A percentile compares a stretch with the other conserved stretches of the same genome.
Conservation (phyloP, 2,888 invertebrate species). For the Agapostemon virescens region DNA sequence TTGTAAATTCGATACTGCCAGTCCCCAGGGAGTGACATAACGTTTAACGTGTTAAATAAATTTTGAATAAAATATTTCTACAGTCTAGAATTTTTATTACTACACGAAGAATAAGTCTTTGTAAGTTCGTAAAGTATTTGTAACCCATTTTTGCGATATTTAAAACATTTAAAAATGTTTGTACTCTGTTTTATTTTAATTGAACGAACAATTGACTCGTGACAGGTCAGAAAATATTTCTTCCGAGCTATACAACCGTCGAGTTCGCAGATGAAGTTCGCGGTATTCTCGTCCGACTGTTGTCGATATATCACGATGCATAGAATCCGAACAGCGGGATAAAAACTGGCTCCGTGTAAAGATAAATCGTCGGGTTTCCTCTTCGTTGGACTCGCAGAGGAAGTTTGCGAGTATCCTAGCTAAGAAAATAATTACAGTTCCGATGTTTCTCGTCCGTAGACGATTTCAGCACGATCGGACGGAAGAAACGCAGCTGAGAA, state of each 20-base stretch:
- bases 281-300: neutral
- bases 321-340: neutral
- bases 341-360: conserved; percentile 41
- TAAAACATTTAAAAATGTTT: neutral
- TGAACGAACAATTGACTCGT: neutral
- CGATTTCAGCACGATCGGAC: conserved; percentile 53
- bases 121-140: neutral
- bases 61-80: too few species aligned
- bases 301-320: conserved; percentile 16
- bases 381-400: conserved; percentile 47
- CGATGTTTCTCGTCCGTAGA: conserved; percentile 63
- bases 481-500: conserved; percentile 15
- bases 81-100: too few species aligned
- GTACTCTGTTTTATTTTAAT: neutral
- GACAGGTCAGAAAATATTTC: neutral
- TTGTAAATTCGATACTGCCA: too few species aligned
- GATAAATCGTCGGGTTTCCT: conserved; percentile 59
- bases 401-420: conserved; percentile 58
- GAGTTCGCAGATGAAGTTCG: neutral
- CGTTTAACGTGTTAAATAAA: too few species aligned
- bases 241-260: neutral
- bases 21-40: too few species aligned
- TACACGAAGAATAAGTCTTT: too few species aligned
- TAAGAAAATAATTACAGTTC: conserved; percentile 72
- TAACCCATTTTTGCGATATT: neutral